Evolutionary conservation across 2,113 vertebrate species (phyloP), one percentile per base, ranked within the genome.

Genomic region (Spermophilus dauricus): DNA sequence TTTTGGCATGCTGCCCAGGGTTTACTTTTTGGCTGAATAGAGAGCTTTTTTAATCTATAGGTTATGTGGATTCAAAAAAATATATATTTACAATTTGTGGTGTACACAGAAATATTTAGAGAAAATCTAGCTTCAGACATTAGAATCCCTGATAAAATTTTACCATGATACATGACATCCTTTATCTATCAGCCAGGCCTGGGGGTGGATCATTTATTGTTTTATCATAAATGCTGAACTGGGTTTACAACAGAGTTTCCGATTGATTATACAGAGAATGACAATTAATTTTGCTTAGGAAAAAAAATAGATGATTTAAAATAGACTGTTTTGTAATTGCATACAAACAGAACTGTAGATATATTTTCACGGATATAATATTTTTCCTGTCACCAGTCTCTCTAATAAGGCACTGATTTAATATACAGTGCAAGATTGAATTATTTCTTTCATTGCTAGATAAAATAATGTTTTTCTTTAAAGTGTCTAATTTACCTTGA

Each of bases 381-480:
- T 53, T 34, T 82, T 94, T 86, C 45, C 63, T 91, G 7, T 84
- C 42, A 28, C 30, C 20, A 84, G 26, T 89, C 91, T 89, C 78
- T 91, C 67, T 93, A 96, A 45, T 77, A 86, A 97, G 83, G 4
- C 37, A 69, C 32, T 83, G 28, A 4, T 90, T 92, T 95, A 77
- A 88, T 56, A 83, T 28, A 45, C 2, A 89, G 10, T 45, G 17
- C 70, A 76, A 67, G 12, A 70, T 73, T 72, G 96, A 95, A 84
- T 76, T 72, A 82, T 85, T 82, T 65, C 22, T 85, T 86, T 94
- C 53, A 32, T 63, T 61, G 37, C 39, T 37, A 90, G 17, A 93
- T 80, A 67, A 82, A 13, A 42, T 91, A 77, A 63, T 76, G 2
- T 92, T 90, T 90, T n/a, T 70, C 65, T 81, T 45, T 94, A 42